Base-by-base conservation (phyloP, 2,797 vertebrate species). In the Clamator glandarius region DNA sequence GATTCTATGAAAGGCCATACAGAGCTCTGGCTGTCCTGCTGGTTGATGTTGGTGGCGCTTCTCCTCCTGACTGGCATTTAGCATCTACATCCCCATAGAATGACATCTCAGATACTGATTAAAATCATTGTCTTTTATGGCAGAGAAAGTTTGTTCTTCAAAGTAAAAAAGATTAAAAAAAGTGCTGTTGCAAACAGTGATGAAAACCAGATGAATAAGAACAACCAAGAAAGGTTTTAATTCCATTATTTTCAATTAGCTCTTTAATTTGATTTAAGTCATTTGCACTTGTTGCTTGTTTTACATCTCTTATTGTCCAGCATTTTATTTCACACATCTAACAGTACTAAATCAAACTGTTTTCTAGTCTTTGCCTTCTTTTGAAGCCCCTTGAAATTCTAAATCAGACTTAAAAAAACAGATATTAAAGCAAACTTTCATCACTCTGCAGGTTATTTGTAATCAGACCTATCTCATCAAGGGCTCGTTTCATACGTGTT, bases 141-240 rank as follows among this genome's bases (percentile, higher is more conserved):
- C 21, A 19, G 69, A 42, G 76, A 33, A 95, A 96, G 91, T 89
- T 96, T 97, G 90, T 92, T 96, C 97, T 98, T 98, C 97, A 98
- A 98, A 98, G 97, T 87, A 39, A 83, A 86, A 81, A 68, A 91
- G 95, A 96, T 98, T 92, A 94, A 98, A 97, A 97, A 92, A 66
- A 94, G 91, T 74, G 97, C 92, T 82, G 64, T 87, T 93, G 77
- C 84, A 95, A 95, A 96, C 82, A 63, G 89, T 12, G 94, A 95
- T 96, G 96, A 95, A 96, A 97, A 94, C 35, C 61, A 92, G 94
- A 97, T 95, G 96, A 96, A 97, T 94, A 91, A 94, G 85, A 94
- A 90, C 50, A 93, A 94, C 52, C 51, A 95, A 92, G 92, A 96
- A 95, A 93, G 90, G 70, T 94, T 97, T 97, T 96, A 95, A 97